Conservation (phyloP, 2,797 vertebrate genomes). For the Gymnoscopelus microlampas region DNA sequence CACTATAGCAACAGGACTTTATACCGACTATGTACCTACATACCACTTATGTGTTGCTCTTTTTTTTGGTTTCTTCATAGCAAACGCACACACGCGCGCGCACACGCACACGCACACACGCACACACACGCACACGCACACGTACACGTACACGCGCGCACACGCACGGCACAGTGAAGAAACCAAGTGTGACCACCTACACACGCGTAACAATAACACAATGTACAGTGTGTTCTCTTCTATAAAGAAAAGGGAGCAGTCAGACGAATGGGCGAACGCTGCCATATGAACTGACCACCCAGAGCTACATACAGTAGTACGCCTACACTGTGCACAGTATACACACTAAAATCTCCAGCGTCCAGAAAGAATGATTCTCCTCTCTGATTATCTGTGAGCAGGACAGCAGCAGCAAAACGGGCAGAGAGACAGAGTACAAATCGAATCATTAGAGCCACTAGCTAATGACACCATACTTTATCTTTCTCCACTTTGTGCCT, state of each 20-base stretch:
- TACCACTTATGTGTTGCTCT: constrained; percentile 22
- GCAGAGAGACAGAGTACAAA: not conserved
- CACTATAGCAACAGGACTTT: constrained; percentile 39
- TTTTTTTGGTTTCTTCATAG: constrained; percentile 23
- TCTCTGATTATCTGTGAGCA: not conserved
- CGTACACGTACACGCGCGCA: too few relatives aligned
- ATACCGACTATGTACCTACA: constrained; percentile 44
- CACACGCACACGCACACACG: too few relatives aligned
- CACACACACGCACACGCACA: too few relatives aligned
- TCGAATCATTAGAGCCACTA: not conserved
- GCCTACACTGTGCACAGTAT: not conserved
- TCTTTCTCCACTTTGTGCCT: not conserved
- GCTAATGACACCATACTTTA: not conserved
- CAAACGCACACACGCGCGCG: not conserved
- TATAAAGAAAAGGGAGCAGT: constrained; percentile 12
- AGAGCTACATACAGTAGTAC: constrained; percentile 9
- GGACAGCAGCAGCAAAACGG: not conserved
- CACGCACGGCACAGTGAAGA: constrained; percentile 15
- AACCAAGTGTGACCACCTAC: constrained; percentile 44
- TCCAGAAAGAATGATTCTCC: not conserved
- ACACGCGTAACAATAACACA: constrained; percentile 32
- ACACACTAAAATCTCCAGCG: not conserved
- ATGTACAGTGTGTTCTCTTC: constrained; percentile 27
- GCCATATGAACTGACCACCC: constrained; percentile 7
- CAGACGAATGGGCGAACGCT: not conserved